Percentiles rank a stretch among this genome's conserved stretches.
phyloP scores from a whole-genome alignment of 2,888 invertebrate species.

The Parnassius mnemosyne region DNA sequence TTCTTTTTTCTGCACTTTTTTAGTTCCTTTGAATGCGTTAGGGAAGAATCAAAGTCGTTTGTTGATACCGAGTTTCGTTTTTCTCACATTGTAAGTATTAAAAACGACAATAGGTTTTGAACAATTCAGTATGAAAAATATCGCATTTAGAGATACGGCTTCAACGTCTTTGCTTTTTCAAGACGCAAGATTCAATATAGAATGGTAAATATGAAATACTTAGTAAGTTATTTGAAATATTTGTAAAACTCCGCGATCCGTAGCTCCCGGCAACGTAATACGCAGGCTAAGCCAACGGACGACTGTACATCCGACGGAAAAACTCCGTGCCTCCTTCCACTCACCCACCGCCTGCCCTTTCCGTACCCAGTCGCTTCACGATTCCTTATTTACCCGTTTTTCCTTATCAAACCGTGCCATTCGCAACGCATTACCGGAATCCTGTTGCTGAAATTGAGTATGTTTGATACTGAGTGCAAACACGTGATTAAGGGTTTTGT shows the following conservation, averaged over 20 bases:
- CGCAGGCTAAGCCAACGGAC: constrained; percentile 44
- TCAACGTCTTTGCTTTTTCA: background rate
- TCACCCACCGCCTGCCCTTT: constrained; percentile 47
- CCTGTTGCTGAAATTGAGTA: constrained; percentile 63
- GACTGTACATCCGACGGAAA: constrained; percentile 59
- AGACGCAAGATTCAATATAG: background rate
- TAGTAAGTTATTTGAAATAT: constrained; percentile 44
- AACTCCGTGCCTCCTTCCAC: constrained; percentile 32
- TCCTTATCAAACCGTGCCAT: constrained; percentile 74
- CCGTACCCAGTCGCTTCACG: constrained; percentile 48
- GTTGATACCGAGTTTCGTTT: constrained; percentile 24
- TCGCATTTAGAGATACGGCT: background rate
- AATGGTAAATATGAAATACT: constrained; percentile 2
- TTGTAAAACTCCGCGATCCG: constrained; percentile 47
- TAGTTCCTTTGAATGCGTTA: constrained; percentile 67
- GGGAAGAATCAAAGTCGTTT: constrained; percentile 71
- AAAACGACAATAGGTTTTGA: constrained; percentile 9
- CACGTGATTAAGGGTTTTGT: constrained; percentile 52
- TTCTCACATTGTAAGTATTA: constrained; percentile 24
- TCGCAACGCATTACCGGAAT: constrained; percentile 68
- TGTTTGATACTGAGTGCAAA: constrained; percentile 40
- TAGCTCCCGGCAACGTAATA: constrained; percentile 47
- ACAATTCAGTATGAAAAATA: background rate
- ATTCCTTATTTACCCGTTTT: constrained; percentile 76
- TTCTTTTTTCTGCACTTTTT: constrained; percentile 54